A percentile compares a stretch with the other conserved stretches of the same genome.
These are phyloP conservation scores for Psittacula derbiana DNA, from an alignment of 2,797 vertebrate genomes.

Conservation along the genomic window DNA sequence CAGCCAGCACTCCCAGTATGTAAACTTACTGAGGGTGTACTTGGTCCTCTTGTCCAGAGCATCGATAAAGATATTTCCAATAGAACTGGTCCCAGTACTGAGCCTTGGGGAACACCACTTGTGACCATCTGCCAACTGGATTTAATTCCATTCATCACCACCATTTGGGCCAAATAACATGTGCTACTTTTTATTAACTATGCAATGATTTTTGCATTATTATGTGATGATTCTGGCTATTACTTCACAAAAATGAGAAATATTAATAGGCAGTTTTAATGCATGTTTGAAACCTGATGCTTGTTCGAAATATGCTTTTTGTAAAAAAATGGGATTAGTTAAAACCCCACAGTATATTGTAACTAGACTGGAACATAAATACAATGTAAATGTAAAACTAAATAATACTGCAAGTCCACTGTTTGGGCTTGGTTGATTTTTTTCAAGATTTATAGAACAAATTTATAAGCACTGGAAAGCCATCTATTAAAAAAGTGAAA, in stretches of 20 bases:
- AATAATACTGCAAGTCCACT: neutral
- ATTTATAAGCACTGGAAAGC: neutral
- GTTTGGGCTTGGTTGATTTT: neutral
- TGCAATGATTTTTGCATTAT: neutral
- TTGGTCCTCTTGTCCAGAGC: accelerated
- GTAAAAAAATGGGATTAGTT: neutral
- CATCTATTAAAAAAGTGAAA: neutral
- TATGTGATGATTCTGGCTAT: neutral
- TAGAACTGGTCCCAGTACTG: too few relatives aligned
- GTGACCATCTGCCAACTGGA: accelerated
- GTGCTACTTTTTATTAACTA: neutral
- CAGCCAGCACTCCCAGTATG: neutral
- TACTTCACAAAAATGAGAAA: neutral
- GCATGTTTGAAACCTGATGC: neutral
- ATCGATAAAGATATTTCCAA: neutral
- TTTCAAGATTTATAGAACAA: neutral
- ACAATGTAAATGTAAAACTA: neutral
- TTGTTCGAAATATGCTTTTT: neutral
- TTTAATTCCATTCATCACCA: neutral
- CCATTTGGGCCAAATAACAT: neutral
- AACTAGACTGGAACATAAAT: neutral
- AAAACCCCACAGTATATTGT: accelerated
- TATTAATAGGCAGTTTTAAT: neutral
- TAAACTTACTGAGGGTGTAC: neutral
- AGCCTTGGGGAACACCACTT: neutral